Evolutionary conservation across 2,888 invertebrate genomes (phyloP).

Genomic region (Phaonia tiefii): DNA sequence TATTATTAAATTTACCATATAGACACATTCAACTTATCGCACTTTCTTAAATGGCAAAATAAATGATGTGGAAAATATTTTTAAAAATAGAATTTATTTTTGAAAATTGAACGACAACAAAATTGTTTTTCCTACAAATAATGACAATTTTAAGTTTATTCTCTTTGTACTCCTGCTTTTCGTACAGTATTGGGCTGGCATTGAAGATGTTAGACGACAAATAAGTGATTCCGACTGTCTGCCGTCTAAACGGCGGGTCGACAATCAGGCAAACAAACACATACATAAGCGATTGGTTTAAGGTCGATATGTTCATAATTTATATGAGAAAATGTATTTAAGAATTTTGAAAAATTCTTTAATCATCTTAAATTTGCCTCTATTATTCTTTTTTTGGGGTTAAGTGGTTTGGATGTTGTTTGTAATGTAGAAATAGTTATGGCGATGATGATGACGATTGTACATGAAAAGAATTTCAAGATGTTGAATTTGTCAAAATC

Average conservation of each 20-base stretch:
- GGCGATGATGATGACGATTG: background rate
- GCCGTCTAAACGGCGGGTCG: no score
- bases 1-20: no score
- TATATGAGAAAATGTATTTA: background rate
- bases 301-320: conserved; percentile 46
- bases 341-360: background rate
- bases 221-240: background rate
- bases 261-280: background rate
- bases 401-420: background rate
- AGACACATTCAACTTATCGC: no score
- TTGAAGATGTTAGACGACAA: background rate
- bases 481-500: no score
- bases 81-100: conserved; percentile 11
- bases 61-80: background rate
- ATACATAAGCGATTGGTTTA: conserved; percentile 14
- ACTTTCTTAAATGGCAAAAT: background rate
- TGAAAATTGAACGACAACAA: background rate
- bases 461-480: no score
- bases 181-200: background rate
- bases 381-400: background rate
- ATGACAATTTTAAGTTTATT: background rate
- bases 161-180: background rate
- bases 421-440: background rate
- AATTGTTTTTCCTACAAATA: background rate
- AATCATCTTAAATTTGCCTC: background rate